A percentile compares a stretch with the other conserved stretches of the same genome.
Conservation (phyloP, 2,888 invertebrate genomes). For the Labia minor region DNA sequence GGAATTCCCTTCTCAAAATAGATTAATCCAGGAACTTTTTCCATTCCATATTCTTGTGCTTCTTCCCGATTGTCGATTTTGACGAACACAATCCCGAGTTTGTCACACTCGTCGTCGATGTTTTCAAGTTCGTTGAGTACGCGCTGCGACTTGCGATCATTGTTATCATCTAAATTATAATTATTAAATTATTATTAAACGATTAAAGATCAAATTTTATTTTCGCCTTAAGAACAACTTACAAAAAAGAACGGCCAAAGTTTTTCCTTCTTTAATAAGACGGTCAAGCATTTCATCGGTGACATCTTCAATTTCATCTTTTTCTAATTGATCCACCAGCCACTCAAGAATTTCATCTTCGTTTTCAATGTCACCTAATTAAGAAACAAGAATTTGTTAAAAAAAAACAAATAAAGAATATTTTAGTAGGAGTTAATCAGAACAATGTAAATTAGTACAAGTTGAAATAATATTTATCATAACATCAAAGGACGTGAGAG, state of each 20-base stretch:
- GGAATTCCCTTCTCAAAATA: conserved; percentile 47
- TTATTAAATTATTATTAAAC: not conserved
- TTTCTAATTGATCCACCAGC: conserved; percentile 76
- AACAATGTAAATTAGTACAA: not conserved
- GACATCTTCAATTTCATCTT: conserved; percentile 89
- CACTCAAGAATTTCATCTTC: conserved; percentile 82
- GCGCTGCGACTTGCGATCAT: conserved; percentile 75
- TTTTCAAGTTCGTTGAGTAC: conserved; percentile 81
- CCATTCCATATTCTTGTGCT: conserved; percentile 82
- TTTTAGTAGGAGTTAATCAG: too few species aligned
- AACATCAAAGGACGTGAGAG: conserved; percentile 16
- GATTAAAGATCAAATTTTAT: not conserved
- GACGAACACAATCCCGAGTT: conserved; percentile 78
- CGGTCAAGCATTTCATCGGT: conserved; percentile 89
- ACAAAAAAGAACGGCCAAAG: conserved; percentile 85
- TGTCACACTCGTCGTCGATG: conserved; percentile 86
- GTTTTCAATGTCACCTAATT: conserved; percentile 65
- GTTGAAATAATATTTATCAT: conserved; percentile 20
- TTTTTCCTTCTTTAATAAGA: conserved; percentile 77
- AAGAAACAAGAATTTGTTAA: too few species aligned
- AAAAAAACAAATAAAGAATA: not conserved
- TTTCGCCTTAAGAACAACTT: conserved; percentile 36
- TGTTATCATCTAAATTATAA: conserved; percentile 61
- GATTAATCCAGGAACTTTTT: conserved; percentile 72
- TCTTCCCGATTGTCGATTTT: conserved; percentile 86